A percentile compares a stretch with the other conserved stretches of the same genome.
phyloP scores from a whole-genome alignment of 2,888 invertebrate species.

The Gandaritis pyraliata region DNA sequence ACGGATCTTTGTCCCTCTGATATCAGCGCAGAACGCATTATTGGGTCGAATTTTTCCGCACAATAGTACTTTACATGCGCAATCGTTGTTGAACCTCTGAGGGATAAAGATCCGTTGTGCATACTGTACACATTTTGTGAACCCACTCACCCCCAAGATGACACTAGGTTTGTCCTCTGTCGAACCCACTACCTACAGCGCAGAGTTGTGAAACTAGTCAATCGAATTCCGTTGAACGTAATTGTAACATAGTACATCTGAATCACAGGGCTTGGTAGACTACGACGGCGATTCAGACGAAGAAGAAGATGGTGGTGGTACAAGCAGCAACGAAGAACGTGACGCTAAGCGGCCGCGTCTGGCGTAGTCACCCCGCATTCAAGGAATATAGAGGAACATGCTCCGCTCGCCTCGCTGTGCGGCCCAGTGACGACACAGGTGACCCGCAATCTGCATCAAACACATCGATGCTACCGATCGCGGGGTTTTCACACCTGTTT shows the following conservation, averaged over 20 bases:
- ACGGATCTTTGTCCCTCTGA: no score
- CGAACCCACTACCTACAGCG: no score
- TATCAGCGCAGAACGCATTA: no score
- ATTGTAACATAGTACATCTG: constrained; percentile 24
- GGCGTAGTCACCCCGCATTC: constrained; percentile 85
- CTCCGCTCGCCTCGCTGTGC: constrained; percentile 59
- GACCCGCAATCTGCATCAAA: constrained; percentile 10
- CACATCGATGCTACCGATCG: constrained; percentile 14
- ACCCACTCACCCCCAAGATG: no score
- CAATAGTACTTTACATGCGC: no score
- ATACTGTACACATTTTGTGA: no score
- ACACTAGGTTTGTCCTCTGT: no score
- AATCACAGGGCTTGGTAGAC: constrained; percentile 93
- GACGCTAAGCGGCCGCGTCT: constrained; percentile 90
- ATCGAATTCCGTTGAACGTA: not conserved
- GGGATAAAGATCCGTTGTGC: no score
- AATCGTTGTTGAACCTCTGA: no score
- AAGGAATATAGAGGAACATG: constrained; percentile 68
- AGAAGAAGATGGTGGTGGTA: constrained; percentile 88
- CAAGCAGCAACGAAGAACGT: constrained; percentile 69
- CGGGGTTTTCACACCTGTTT: constrained; percentile 7
- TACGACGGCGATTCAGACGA: constrained; percentile 99
- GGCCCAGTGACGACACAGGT: constrained; percentile 52
- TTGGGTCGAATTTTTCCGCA: no score
- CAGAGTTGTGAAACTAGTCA: not conserved